These are phyloP conservation scores for Automeris io DNA, from an alignment of 2,888 invertebrate species.

Conservation along the genomic window DNA sequence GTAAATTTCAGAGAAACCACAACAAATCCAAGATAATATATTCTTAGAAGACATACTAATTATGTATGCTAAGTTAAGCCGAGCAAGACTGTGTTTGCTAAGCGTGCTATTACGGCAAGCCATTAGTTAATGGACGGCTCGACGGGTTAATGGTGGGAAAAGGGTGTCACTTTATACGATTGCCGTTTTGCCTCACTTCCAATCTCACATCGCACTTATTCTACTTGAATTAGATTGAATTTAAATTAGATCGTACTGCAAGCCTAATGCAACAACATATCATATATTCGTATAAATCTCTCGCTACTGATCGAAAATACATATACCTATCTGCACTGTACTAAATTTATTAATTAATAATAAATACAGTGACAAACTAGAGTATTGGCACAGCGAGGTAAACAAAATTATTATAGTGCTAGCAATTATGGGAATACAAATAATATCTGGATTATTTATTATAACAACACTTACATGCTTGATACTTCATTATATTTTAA, in stretches of 20 bases:
- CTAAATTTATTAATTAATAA: too few relatives aligned
- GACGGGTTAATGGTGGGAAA: constrained; percentile 36
- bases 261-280: background rate
- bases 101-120: constrained; percentile 38
- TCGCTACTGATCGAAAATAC: too few relatives aligned
- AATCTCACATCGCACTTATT: constrained; percentile 1
- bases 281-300: too few relatives aligned
- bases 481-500: too few relatives aligned
- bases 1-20: background rate
- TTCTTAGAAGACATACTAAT: constrained; percentile 1
- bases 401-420: too few relatives aligned
- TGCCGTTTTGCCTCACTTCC: constrained; percentile 1
- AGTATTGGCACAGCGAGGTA: too few relatives aligned
- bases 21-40: background rate
- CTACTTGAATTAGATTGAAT: too few relatives aligned
- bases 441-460: too few relatives aligned
- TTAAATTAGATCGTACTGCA: constrained; percentile 3
- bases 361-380: too few relatives aligned
- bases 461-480: too few relatives aligned
- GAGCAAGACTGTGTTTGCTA: constrained; percentile 42
- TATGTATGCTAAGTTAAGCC: constrained; percentile 29
- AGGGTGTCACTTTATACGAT: constrained; percentile 31
- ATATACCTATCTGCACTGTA: too few relatives aligned
- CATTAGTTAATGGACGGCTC: constrained; percentile 63
- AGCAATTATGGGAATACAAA: too few relatives aligned